A percentile compares a stretch with the other conserved stretches of the same genome.
Evolutionary conservation across 2,113 vertebrate species (phyloP).

Genomic region (Ailurus styani): DNA sequence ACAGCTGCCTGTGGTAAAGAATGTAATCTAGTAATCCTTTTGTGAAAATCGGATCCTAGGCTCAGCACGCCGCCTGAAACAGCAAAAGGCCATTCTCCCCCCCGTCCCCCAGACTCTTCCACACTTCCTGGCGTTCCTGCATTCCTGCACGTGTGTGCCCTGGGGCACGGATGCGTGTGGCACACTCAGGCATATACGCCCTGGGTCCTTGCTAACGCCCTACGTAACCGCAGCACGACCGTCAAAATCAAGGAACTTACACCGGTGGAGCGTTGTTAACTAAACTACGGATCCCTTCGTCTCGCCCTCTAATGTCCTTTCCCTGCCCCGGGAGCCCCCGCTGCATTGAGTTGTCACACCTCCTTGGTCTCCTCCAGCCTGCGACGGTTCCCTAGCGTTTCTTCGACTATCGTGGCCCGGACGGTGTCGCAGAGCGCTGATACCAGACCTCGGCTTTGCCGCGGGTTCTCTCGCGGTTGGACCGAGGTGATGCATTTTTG

Average conservation of each 20-base stretch:
- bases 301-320: not conserved
- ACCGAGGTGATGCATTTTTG: not conserved
- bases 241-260: not conserved
- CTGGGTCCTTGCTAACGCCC: not conserved
- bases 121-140: not conserved
- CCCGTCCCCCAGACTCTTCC: not conserved
- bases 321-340: no score
- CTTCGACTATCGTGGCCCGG: not conserved
- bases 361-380: not conserved
- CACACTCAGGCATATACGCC: not conserved
- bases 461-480: not conserved
- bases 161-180: not conserved
- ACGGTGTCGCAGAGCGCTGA: not conserved
- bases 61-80: conserved; percentile 19
- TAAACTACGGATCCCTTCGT: not conserved
- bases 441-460: no score
- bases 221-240: not conserved
- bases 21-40: conserved; percentile 74
- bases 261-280: not conserved
- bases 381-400: not conserved
- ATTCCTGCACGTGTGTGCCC: not conserved
- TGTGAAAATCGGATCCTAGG: conserved; percentile 51
- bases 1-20: conserved; percentile 70
- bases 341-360: not conserved
- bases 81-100: not conserved